Evolutionary conservation across 2,113 vertebrate species (phyloP), one percentile per base, ranked within the genome.

Genomic region (Rhineura floridana): DNA sequence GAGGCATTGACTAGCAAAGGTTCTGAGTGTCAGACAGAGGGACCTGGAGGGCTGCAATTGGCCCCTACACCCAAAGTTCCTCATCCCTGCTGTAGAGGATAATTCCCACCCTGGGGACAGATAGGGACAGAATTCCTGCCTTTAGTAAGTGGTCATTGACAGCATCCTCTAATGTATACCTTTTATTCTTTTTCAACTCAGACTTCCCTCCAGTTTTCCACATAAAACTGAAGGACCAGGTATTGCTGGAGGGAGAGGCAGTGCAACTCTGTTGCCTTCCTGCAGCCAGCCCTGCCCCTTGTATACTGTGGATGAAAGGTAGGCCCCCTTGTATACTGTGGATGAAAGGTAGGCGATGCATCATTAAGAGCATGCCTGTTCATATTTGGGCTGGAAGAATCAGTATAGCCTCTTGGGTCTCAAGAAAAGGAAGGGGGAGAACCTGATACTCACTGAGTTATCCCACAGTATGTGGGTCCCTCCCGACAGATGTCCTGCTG

Each of bases 121-220:
- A 1, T 42, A 10, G 17, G 55, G 55, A 59, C 33, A 12, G 59
- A 1, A 65, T 65, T 63, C 39, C 55, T 63, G 33, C 36, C 19
- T 59, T 72, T 17, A 62, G 30, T 30, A 7, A 55, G 36, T 42
- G 5, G 28, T 79, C 75, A 72, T 69, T 83, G n/a, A 4, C 84
- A 25, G 84, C 6, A 3, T 25, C 55, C 85, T 28, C 85, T 30
- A 9, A 81, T 65, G 36, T 44, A 87, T 39, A 76, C 17, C 28
- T 83, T 39, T 36, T 83, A 19, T 19, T 28, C 9, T 1, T 42
- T 52, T 62, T 33, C 70, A 85, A 59, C 83, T n/a, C 94, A 99
- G 99, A 99, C 94, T 99, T 99, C 69, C 98, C 98, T 87, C 99
- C 99, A 2, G 94, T 99, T 88, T 99, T 99, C 96, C 98, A 99